Percentiles rank a stretch among this genome's conserved stretches.
phyloP scores from a whole-genome alignment of 2,888 invertebrate species.

The Ametastegia equiseti region DNA sequence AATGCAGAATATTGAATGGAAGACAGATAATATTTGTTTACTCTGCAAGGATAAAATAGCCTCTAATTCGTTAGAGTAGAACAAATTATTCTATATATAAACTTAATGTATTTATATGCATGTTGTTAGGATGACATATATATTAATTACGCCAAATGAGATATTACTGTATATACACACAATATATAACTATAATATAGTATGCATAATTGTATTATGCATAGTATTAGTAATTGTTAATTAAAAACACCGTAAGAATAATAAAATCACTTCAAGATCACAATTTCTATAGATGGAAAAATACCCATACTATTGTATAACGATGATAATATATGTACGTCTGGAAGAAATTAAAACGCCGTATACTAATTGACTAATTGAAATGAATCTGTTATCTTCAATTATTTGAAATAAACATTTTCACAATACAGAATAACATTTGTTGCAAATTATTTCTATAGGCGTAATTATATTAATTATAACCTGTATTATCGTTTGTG shows the following conservation, averaged over 20 bases:
- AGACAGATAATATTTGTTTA: too few relatives aligned
- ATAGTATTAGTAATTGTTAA: constrained; percentile 38
- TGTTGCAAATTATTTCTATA: background rate
- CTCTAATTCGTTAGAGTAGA: background rate
- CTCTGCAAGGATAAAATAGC: too few relatives aligned
- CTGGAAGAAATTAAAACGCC: background rate
- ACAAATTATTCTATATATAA: background rate
- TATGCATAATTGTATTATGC: constrained; percentile 20
- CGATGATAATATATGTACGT: background rate
- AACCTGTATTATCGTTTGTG: too few relatives aligned
- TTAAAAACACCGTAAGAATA: background rate
- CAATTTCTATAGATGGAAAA: background rate
- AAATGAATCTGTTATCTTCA: background rate
- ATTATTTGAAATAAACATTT: background rate
- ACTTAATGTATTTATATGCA: constrained; percentile 15
- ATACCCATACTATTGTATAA: background rate
- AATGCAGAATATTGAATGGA: too few relatives aligned
- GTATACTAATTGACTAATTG: background rate
- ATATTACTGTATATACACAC: background rate
- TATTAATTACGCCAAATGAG: constrained; percentile 3
- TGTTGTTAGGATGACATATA: constrained; percentile 5
- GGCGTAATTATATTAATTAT: background rate
- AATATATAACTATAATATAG: background rate
- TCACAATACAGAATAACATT: background rate
- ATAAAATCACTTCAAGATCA: background rate